Evolutionary conservation across 2,888 invertebrate species (phyloP).

Genomic region (Adineta ricciae): DNA sequence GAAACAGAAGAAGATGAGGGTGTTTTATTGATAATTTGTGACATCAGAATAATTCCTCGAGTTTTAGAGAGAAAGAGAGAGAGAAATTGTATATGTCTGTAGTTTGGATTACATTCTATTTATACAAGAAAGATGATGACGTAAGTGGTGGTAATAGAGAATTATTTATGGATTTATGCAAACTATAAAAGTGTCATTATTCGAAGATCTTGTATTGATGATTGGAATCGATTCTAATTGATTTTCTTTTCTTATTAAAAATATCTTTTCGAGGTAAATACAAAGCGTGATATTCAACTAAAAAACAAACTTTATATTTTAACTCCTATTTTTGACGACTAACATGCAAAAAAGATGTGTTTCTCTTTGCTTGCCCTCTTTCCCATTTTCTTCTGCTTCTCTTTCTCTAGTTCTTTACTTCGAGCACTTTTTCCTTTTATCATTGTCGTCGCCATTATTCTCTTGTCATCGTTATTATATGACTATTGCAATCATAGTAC

Average conservation of each 20-base stretch:
- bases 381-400: background rate
- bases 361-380: background rate
- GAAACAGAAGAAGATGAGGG: no score
- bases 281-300: background rate
- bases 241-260: background rate
- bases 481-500: background rate
- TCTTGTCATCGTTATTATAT: background rate
- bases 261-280: background rate
- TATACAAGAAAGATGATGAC: background rate
- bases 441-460: background rate
- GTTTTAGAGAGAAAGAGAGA: background rate
- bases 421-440: background rate
- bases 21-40: no score
- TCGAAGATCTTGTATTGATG: background rate
- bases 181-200: background rate
- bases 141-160: background rate
- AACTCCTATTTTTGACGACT: background rate
- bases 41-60: background rate
- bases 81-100: background rate
- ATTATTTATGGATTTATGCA: background rate
- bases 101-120: background rate
- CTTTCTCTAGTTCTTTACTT: background rate
- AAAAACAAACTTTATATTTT: background rate
- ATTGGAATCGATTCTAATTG: background rate
- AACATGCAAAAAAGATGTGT: background rate